A percentile compares a stretch with the other conserved stretches of the same genome.
Conservation (phyloP, 1,140 invertebrate species). For the Episyrphus balteatus region DNA sequence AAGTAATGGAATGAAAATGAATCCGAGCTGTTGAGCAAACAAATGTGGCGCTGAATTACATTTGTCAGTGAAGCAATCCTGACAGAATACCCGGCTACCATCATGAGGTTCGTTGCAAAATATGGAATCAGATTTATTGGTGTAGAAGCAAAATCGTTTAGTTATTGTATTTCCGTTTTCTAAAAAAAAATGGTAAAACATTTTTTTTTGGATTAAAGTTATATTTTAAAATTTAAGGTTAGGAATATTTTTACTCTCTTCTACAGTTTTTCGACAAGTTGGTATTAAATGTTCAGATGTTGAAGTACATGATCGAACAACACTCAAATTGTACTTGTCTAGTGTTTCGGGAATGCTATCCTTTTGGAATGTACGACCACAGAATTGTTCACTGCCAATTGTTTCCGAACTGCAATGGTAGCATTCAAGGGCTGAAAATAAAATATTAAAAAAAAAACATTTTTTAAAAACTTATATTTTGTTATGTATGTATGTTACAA, state of each 20-base stretch:
- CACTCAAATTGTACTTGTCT: slow-evolving; percentile 23
- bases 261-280: slow-evolving; percentile 32
- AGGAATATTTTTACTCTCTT: slow-evolving; percentile 17
- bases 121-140: slow-evolving; percentile 28
- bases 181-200: slow-evolving; percentile 3
- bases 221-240: not conserved
- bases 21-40: not conserved
- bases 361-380: slow-evolving; percentile 27
- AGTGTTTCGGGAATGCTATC: slow-evolving; percentile 26
- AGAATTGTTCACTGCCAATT: slow-evolving; percentile 27
- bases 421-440: slow-evolving; percentile 20
- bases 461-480: too few relatives aligned
- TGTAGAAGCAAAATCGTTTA: slow-evolving; percentile 35
- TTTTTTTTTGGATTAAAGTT: not conserved
- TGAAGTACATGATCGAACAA: slow-evolving; percentile 26
- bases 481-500: too few relatives aligned
- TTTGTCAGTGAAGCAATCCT: slow-evolving; percentile 27
- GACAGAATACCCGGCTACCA: slow-evolving; percentile 29
- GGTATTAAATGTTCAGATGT: slow-evolving; percentile 27
- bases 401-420: slow-evolving; percentile 35
- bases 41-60: slow-evolving; percentile 20
- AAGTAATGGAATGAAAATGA: too few relatives aligned
- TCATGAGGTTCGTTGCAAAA: slow-evolving; percentile 24
- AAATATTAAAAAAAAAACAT: not conserved
- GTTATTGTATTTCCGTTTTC: slow-evolving; percentile 27